Conservation (phyloP, 2,888 invertebrate genomes). For the Cryptops parisi region DNA sequence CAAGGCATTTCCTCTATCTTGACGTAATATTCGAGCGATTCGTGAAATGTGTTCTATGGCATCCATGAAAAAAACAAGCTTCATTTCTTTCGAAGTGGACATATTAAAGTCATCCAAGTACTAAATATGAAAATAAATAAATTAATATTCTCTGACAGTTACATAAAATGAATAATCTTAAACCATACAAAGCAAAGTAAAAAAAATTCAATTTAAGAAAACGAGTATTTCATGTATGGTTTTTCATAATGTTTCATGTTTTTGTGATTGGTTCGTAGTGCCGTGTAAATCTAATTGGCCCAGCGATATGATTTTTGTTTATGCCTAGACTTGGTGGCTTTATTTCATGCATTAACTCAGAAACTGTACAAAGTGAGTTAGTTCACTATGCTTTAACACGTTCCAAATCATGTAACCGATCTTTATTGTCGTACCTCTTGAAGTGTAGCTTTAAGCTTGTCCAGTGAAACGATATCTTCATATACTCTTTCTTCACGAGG, state of each 20-base stretch:
- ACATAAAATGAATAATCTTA: background rate
- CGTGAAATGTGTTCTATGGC: conserved; percentile 28
- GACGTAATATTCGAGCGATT: conserved; percentile 33
- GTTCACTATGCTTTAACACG: no score
- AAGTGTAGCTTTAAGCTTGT: conserved; percentile 52
- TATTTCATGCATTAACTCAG: no score
- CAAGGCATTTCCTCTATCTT: conserved; percentile 33
- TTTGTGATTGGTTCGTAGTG: no score
- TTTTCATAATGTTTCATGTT: no score
- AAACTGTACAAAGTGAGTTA: no score
- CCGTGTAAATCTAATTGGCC: no score
- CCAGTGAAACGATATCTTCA: conserved; percentile 61
- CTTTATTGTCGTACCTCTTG: conserved; percentile 47
- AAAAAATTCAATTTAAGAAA: no score
- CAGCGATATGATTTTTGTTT: no score
- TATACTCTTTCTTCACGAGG: conserved; percentile 58
- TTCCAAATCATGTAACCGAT: no score
- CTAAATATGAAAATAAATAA: conserved; percentile 35
- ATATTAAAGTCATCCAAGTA: conserved; percentile 74
- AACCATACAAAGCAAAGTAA: no score
- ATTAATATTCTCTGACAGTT: background rate
- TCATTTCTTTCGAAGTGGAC: conserved; percentile 60
- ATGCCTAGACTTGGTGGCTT: no score
- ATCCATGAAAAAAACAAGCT: conserved; percentile 61
- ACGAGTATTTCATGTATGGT: no score